Evolutionary conservation across 23 tunicate species (phyloP).

Genomic region (Ciona savignyi): DNA sequence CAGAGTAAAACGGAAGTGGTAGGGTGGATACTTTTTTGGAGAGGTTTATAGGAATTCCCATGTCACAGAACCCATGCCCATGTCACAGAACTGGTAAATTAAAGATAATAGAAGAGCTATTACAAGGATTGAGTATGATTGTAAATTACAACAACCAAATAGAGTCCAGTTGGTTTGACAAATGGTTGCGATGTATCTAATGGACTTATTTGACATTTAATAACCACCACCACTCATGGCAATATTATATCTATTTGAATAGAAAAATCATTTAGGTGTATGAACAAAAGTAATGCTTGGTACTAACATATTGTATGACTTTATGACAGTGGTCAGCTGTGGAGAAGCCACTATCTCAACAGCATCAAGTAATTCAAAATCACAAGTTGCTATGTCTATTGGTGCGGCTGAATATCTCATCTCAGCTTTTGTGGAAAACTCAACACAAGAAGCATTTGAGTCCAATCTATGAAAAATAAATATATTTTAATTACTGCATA

Average conservation of each 20-base stretch:
- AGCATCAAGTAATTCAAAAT: constrained; percentile 37
- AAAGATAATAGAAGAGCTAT: neutral
- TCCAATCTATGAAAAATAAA: constrained; percentile 10
- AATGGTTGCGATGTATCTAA: no score
- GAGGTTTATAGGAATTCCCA: neutral
- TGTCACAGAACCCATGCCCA: neutral
- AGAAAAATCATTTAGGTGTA: neutral
- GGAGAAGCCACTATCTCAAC: constrained; percentile 63
- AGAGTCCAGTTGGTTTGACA: no score
- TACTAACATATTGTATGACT: constrained; percentile 49
- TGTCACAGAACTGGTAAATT: neutral
- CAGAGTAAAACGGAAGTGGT: neutral
- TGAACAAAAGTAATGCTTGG: neutral
- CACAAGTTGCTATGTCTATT: constrained; percentile 39
- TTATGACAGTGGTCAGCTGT: constrained; percentile 61
- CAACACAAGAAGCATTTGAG: constrained; percentile 32
- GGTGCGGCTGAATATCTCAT: constrained; percentile 34
- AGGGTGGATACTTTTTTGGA: neutral
- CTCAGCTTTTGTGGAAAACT: constrained; percentile 34
- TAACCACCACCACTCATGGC: neutral
- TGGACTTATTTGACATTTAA: neutral
- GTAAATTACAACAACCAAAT: no score
- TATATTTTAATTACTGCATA: no score
- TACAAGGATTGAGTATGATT: neutral
- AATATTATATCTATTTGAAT: neutral